A percentile compares a stretch with the other conserved stretches of the same genome.
Conservation (phyloP, 1,140 invertebrate species). For the Ganaspis sp. region DNA sequence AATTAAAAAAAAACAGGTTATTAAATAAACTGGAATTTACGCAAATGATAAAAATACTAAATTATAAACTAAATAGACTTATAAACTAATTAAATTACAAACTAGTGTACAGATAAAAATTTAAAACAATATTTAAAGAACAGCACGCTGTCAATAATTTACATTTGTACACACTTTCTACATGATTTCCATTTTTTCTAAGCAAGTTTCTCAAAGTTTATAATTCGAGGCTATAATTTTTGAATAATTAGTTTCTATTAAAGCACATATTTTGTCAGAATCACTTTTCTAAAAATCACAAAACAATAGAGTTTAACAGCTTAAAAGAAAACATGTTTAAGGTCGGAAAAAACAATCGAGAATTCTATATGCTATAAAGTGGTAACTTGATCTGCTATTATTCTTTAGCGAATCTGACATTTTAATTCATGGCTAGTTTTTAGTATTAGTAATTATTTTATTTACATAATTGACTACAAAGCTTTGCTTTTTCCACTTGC, state of each 20-base stretch:
- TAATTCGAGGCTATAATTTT: neutral
- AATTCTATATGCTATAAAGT: neutral
- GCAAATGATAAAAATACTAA: neutral
- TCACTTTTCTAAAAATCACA: conserved; percentile 7
- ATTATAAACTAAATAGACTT: neutral
- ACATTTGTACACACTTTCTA: neutral
- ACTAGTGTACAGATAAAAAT: neutral
- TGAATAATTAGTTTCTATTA: neutral
- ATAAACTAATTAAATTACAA: neutral
- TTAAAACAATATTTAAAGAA: neutral
- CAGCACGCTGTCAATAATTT: neutral
- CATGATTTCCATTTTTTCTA: neutral
- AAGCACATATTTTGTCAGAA: neutral
- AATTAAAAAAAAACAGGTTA: neutral
- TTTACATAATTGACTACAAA: conserved; percentile 68
- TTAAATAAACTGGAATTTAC: neutral
- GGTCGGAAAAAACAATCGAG: neutral
- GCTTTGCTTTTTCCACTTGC: conserved; percentile 20
- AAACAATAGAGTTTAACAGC: neutral
- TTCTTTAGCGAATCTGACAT: neutral
- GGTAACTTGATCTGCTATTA: neutral
- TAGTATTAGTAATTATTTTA: conserved; percentile 40
- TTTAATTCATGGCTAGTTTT: neutral
- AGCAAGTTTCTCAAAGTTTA: conserved; percentile 6
- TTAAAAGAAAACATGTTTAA: neutral